phyloP scores from a whole-genome alignment of 2,113 vertebrate genomes.

The Chelonoidis abingdonii region DNA sequence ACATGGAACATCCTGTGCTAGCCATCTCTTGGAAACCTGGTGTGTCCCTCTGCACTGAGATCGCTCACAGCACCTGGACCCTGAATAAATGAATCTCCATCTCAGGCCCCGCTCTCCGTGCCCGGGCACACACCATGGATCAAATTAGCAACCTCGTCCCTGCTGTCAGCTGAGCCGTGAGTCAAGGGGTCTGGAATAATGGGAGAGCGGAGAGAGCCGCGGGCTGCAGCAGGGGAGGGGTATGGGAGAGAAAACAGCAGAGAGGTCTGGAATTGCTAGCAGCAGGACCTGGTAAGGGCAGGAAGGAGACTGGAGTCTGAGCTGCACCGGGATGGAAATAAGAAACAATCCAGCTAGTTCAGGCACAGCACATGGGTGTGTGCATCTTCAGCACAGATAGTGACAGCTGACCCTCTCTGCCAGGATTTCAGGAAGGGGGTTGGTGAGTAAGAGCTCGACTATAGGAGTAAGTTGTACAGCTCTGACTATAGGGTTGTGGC shows the following conservation, averaged over 20 bases:
- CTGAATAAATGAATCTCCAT: fast-evolving
- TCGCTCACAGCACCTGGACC: constrained; percentile 19
- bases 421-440: too few relatives aligned
- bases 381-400: background rate
- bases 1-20: background rate
- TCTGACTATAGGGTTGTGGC: too few relatives aligned
- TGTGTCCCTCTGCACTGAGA: background rate
- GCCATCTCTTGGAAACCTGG: background rate
- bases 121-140: fast-evolving
- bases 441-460: too few relatives aligned
- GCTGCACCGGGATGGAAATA: background rate
- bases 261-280: background rate
- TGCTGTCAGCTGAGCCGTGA: background rate
- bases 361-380: background rate
- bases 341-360: background rate
- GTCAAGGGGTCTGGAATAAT: background rate
- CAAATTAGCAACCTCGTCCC: background rate
- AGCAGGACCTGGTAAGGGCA: background rate
- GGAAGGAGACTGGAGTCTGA: background rate
- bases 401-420: too few relatives aligned
- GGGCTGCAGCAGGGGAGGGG: fast-evolving
- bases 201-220: background rate
- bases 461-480: too few relatives aligned
- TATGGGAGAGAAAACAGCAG: background rate
- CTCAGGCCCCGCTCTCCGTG: fast-evolving